Evolutionary conservation across 2,113 vertebrate genomes (phyloP).

Genomic region (Oxygymnocypris stewartii): DNA sequence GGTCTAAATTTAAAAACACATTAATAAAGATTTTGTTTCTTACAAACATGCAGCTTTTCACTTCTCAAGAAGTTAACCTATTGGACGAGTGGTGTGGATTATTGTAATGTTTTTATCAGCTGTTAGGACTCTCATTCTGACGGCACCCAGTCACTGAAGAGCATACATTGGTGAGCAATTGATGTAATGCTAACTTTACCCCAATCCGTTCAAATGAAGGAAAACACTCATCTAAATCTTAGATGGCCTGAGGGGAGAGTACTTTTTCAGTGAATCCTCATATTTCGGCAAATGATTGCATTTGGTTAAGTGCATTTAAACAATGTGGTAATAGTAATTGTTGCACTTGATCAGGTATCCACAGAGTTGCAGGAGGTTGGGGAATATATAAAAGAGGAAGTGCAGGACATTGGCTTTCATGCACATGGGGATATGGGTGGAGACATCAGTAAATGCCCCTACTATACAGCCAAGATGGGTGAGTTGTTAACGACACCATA

Average conservation of each 20-base stretch:
- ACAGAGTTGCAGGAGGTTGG: conserved; percentile 87
- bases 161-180: no score
- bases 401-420: conserved; percentile 73
- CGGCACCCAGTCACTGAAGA: no score
- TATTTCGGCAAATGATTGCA: neutral
- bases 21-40: no score
- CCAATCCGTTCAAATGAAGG: neutral
- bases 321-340: neutral
- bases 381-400: conserved; percentile 75
- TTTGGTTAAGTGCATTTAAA: no score
- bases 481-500: neutral
- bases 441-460: conserved; percentile 89
- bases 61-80: no score
- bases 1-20: no score
- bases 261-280: neutral
- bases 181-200: neutral
- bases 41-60: no score
- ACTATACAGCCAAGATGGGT: conserved; percentile 82
- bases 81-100: no score
- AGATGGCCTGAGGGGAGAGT: neutral
- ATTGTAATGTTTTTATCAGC: no score
- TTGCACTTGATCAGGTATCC: conserved; percentile 79
- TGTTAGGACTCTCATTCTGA: no score
- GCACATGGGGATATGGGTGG: conserved; percentile 81
- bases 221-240: neutral